phyloP scores from a whole-genome alignment of 2,888 invertebrate genomes.

The Halictus ligatus region DNA sequence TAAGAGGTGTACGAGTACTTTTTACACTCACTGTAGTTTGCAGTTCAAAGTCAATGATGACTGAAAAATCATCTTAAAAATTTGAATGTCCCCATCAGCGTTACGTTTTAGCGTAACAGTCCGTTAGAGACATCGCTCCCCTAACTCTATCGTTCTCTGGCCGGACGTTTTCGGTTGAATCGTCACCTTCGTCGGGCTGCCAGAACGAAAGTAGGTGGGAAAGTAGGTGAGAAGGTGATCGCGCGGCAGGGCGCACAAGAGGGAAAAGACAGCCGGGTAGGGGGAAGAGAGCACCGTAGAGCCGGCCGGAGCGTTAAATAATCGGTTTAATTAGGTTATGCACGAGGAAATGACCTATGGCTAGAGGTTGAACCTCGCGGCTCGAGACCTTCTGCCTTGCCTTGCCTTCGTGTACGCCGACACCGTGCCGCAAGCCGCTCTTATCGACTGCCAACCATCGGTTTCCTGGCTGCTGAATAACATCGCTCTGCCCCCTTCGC shows the following conservation, averaged over 20 bases:
- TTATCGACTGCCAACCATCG: conserved; percentile 37
- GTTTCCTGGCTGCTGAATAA: conserved; percentile 41
- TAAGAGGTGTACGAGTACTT: no score
- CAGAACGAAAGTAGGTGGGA: conserved; percentile 46
- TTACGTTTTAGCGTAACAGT: background rate
- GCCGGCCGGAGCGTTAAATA: conserved; percentile 77
- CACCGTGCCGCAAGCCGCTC: conserved; percentile 29
- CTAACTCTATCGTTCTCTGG: background rate
- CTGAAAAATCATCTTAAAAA: no score
- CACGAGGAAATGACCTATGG: conserved; percentile 83
- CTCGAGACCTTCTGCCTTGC: conserved; percentile 70
- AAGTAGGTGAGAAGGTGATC: conserved; percentile 53
- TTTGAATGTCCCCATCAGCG: background rate
- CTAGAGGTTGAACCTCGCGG: conserved; percentile 70
- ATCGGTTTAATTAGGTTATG: conserved; percentile 83
- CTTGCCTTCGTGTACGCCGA: conserved; percentile 31
- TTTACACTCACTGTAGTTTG: no score
- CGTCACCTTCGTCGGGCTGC: conserved; percentile 19
- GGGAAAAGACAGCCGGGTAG: background rate
- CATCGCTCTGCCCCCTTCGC: background rate
- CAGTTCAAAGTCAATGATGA: no score
- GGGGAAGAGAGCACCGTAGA: conserved; percentile 14
- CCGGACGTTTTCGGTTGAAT: background rate
- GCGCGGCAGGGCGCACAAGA: background rate
- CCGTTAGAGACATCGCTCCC: background rate